Evolutionary conservation across 2,797 vertebrate genomes (phyloP).

Genomic region (Myotis findleyi): DNA sequence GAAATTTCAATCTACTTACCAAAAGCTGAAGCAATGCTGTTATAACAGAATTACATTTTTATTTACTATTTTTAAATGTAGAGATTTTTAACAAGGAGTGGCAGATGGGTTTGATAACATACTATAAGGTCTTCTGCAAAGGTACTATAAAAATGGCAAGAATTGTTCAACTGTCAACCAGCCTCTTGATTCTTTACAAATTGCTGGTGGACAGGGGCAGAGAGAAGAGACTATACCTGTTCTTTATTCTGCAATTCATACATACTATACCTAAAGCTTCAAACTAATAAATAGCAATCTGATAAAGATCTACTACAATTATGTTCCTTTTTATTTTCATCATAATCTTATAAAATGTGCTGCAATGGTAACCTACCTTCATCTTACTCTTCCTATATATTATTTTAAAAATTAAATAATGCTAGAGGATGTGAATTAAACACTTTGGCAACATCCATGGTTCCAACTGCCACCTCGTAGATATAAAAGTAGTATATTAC

Average conservation of each 20-base stretch:
- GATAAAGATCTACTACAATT: slow-evolving; percentile 22
- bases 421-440: background rate
- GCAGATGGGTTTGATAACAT: background rate
- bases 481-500: slow-evolving; percentile 25
- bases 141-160: background rate
- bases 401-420: slow-evolving; percentile 61
- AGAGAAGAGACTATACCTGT: background rate
- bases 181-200: slow-evolving; percentile 34
- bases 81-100: slow-evolving; percentile 35
- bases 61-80: slow-evolving; percentile 36
- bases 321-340: slow-evolving; percentile 55
- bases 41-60: slow-evolving; percentile 47
- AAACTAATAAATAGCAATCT: slow-evolving; percentile 50
- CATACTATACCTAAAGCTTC: slow-evolving; percentile 4
- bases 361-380: background rate
- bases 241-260: slow-evolving; percentile 49
- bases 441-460: slow-evolving; percentile 16
- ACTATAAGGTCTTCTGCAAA: slow-evolving; percentile 31
- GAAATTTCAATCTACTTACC: slow-evolving; percentile 50
- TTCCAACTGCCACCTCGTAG: slow-evolving; percentile 61
- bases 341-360: slow-evolving; percentile 49
- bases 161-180: background rate
- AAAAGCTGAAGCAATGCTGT: slow-evolving; percentile 24
- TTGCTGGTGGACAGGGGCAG: background rate
- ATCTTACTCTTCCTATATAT: background rate